Evolutionary conservation across 2,888 invertebrate species (phyloP), one percentile per base, ranked within the genome.

Genomic region (Allolobophora icterica): DNA sequence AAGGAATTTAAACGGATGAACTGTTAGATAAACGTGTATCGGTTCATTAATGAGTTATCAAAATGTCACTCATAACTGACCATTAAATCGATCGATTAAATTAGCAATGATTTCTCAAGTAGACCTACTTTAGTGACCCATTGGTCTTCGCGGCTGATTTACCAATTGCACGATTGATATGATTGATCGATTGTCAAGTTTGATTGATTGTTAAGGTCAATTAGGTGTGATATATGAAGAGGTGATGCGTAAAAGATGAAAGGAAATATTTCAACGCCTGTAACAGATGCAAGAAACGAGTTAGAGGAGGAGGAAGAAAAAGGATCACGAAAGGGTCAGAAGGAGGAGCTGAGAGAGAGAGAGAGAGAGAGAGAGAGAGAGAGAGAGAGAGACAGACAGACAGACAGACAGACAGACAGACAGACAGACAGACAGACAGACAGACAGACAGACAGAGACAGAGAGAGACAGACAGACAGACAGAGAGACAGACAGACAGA

Each of bases 211-310:
- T n/a, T 71, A 17, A 30, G 71, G 30, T 71, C n/a, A n/a, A 71
- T 71, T 71, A 71, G 71, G 71, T n/a, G 13, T 71, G n/a, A 71
- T 71, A n/a, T 71, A 71, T 71, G 71, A n/a, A n/a, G 71, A 71
- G n/a, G 71, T n/a, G 6, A n/a, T 11, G 24, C 52, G 1, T 24
- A 52, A 6, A 19, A 71, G 71, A n/a, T 71, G 8, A 42, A 71
- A 71, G 8, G 71, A 71, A 71, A 4, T n/a, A 11, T 30, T n/a
- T 71, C 30, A 71, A 71, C 71, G n/a, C 71, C 71, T 8, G n/a
- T n/a, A 71, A 71, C n/a, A n/a, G 71, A 71, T 71, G 71, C 30
- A 71, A 71, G n/a, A n/a, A n/a, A 71, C n/a, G n/a, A n/a, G 13
- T 1, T 1, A 11, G 8, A 1, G 1, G 3, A 71, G 0, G n/a